Conservation (phyloP, 2,113 vertebrate genomes). For the Patagioenas fasciata region DNA sequence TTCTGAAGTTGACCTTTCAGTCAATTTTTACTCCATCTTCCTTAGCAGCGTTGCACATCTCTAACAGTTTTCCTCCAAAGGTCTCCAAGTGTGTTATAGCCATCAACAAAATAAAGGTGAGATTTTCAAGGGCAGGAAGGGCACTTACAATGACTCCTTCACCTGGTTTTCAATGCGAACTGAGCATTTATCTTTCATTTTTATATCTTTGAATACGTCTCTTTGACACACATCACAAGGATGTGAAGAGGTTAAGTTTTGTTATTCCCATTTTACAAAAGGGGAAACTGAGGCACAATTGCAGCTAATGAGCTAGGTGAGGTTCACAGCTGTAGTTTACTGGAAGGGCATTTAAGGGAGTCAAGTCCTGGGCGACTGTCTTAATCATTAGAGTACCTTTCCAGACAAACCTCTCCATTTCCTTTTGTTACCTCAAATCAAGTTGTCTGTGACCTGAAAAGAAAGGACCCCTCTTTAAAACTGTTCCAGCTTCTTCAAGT, state of each 20-base stretch:
- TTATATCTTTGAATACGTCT: neutral
- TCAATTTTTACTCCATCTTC: neutral
- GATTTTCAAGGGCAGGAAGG: neutral
- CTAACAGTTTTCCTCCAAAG: neutral
- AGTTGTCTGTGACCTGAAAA: neutral
- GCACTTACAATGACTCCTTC: neutral
- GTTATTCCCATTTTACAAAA: neutral
- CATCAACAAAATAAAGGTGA: constrained; percentile 14
- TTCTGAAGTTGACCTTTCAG: constrained; percentile 48
- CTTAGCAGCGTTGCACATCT: neutral
- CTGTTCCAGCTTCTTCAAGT: neutral
- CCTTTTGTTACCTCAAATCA: neutral
- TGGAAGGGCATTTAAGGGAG: neutral
- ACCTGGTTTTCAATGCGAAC: neutral
- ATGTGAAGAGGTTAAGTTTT: neutral
- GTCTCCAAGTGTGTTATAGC: neutral
- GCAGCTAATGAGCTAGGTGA: neutral
- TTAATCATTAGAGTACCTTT: neutral
- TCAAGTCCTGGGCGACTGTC: neutral
- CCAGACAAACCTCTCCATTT: neutral
- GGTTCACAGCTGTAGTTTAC: neutral
- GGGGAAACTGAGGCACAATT: neutral
- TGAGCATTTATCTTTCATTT: neutral
- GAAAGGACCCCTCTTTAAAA: neutral
- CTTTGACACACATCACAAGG: neutral